Conservation (phyloP, 2,888 invertebrate species). For the Patella ulyssiponensis region DNA sequence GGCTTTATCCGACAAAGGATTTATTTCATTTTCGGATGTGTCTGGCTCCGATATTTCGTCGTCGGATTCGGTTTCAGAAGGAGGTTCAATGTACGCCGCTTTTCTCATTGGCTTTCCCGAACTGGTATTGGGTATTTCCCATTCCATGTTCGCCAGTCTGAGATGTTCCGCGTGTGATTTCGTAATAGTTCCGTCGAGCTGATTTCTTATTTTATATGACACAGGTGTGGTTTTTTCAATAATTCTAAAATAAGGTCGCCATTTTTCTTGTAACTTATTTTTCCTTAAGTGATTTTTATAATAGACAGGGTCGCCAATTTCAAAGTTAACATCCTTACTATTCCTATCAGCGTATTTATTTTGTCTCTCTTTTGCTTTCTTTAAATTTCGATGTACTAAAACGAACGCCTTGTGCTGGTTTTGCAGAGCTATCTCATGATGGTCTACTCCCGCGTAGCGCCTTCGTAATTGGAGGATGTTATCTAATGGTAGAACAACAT, state of each 20-base stretch:
- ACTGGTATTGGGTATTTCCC: neutral
- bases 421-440: conserved; percentile 33
- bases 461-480: conserved; percentile 33
- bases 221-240: too few species aligned
- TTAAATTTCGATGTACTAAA: conserved; percentile 23
- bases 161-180: conserved; percentile 25
- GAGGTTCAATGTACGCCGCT: conserved; percentile 24
- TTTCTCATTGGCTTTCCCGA: conserved; percentile 13
- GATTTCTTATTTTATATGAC: too few species aligned
- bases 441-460: conserved; percentile 33
- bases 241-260: too few species aligned
- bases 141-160: conserved; percentile 22
- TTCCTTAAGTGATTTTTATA: too few species aligned
- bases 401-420: conserved; percentile 37
- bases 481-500: conserved; percentile 36
- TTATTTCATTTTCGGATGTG: too few species aligned
- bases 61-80: conserved; percentile 4
- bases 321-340: conserved; percentile 29
- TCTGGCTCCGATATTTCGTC: neutral
- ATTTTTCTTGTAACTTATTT: too few species aligned
- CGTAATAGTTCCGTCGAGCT: neutral
- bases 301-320: conserved; percentile 39
- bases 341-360: conserved; percentile 34
- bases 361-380: conserved; percentile 33
- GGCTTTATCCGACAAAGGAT: too few species aligned